Evolutionary conservation across 2,797 vertebrate species (phyloP).

Genomic region (Nannoperca australis): DNA sequence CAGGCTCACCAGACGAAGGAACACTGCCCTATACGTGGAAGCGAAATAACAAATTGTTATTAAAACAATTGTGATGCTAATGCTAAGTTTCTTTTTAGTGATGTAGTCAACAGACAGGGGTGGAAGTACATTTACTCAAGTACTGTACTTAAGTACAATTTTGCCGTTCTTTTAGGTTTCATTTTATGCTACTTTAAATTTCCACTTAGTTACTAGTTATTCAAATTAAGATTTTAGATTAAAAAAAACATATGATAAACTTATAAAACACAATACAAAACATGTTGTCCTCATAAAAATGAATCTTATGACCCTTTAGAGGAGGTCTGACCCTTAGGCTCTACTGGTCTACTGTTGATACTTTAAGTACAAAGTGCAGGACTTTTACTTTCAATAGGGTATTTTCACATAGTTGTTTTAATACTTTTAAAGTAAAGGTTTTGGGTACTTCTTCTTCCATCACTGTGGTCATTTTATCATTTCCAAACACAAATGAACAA

Average conservation of each 20-base stretch:
- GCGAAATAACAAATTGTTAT: background rate
- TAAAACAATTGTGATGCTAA: background rate
- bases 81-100: background rate
- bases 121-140: background rate
- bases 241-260: background rate
- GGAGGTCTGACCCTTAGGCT: too few species aligned
- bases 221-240: background rate
- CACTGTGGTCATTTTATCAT: background rate
- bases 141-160: background rate
- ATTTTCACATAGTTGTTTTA: background rate
- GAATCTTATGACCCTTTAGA: too few species aligned
- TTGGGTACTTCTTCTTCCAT: background rate
- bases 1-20: conserved; percentile 89
- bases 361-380: background rate
- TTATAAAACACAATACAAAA: background rate
- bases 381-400: background rate
- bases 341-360: too few species aligned
- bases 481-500: background rate
- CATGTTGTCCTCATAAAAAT: background rate
- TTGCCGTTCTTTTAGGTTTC: background rate
- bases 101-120: background rate
- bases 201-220: background rate
- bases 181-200: background rate
- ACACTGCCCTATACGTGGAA: conserved; percentile 82
- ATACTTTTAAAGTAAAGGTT: background rate